Base-by-base conservation (phyloP, 2,888 invertebrate species). In the Muscina levida region DNA sequence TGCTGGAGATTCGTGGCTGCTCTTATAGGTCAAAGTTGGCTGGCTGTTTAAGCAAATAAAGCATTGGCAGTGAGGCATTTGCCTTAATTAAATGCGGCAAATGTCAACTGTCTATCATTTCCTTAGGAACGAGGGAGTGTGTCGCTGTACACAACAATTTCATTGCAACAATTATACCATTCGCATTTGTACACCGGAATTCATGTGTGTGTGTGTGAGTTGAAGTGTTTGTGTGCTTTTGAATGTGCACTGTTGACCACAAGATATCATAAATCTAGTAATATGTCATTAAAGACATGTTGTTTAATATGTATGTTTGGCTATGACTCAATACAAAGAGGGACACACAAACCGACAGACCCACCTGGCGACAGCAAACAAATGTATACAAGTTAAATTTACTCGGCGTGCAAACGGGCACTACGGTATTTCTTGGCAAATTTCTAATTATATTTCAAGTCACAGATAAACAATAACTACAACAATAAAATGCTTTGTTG, bases 251-350 rank as follows among this genome's bases (percentile, higher is more conserved):
- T n/a, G 31, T 15, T 6, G 51, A 10, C 66, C 59, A 44, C 37
- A 53, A 51, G 74, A 67, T 72, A 57, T 73, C 76, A 80, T 80
- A 80, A 77, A 81, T 77, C 70, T 74, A 56, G 53, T 13, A 44
- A 53, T 57, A 72, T 75, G 77, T 70, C 77, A 77, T 42, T 72
- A 13, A 17, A 65, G 77, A 81, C 77, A 71, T 77, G 81, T 81
- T 77, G 62, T 44, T 71, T 37, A 42, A 13, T 46, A 15, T 73
- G 51, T 15, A 5, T n/a, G 37, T 3, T 1, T 1, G 24, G 13
- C 39, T 42, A 22, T 62, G 62, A 62, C 42, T 62, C 42, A 62
- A 62, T 46, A 15, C 8, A 15, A n/a, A n/a, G n/a, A n/a, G n/a
- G n/a, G 46, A 11, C 24, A 53, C 3, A 24, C 22, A 53, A 22